phyloP scores from a whole-genome alignment of 2,888 invertebrate species.

The Lutraria lutraria region DNA sequence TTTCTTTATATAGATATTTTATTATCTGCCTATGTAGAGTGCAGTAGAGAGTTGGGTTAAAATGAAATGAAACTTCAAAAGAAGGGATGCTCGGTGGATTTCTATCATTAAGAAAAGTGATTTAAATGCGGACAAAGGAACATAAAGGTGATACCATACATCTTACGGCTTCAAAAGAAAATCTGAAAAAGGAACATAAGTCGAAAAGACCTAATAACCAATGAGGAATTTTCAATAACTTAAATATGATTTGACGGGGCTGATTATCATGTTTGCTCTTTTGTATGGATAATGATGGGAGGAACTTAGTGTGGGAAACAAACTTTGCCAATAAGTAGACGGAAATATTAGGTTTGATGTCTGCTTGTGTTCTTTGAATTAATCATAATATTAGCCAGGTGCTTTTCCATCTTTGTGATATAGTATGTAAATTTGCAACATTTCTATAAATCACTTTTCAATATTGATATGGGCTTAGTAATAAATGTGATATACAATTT shows the following conservation, averaged over 20 bases:
- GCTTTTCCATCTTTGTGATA: neutral
- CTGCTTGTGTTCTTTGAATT: neutral
- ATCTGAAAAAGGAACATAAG: slow-evolving; percentile 35
- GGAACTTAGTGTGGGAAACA: slow-evolving; percentile 5
- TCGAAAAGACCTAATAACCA: slow-evolving; percentile 47
- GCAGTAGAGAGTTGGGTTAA: slow-evolving; percentile 7
- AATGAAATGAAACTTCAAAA: slow-evolving; percentile 19
- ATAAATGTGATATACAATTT: no score
- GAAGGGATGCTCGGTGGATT: slow-evolving; percentile 16
- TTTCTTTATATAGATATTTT: slow-evolving; percentile 28
- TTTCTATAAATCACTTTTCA: neutral
- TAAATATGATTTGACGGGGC: slow-evolving; percentile 30
- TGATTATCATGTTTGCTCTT: slow-evolving; percentile 2
- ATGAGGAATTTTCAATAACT: slow-evolving; percentile 28
- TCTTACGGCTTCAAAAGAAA: slow-evolving; percentile 48
- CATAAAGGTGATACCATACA: slow-evolving; percentile 40
- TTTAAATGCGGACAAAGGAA: slow-evolving; percentile 46
- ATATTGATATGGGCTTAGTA: no score
- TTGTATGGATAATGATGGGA: neutral
- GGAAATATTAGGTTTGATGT: neutral
- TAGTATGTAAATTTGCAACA: neutral
- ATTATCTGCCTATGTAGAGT: slow-evolving; percentile 16
- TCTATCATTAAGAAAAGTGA: slow-evolving; percentile 50
- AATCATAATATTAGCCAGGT: slow-evolving; percentile 5
- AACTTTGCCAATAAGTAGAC: neutral